Evolutionary conservation across 2,797 vertebrate genomes (phyloP).

Genomic region (Pseudochromis fuscus): DNA sequence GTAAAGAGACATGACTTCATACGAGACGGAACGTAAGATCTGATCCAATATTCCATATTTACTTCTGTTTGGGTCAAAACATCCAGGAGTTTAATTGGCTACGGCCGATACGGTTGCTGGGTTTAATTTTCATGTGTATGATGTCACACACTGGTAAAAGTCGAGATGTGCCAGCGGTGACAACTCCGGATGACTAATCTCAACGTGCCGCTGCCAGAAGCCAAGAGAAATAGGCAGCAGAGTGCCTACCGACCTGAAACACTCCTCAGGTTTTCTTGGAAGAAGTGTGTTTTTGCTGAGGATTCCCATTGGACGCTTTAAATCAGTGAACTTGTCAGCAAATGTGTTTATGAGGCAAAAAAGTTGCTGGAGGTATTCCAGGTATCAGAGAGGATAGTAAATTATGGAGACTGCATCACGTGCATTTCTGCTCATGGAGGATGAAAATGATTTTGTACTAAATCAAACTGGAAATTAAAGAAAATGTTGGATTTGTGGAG

Average conservation of each 20-base stretch:
- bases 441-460: not conserved
- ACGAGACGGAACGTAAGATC: constrained; percentile 30
- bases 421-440: constrained; percentile 4
- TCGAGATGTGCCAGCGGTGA: constrained; percentile 56
- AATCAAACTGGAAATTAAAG: not conserved
- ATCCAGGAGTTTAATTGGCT: constrained; percentile 51
- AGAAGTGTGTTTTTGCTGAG: constrained; percentile 27
- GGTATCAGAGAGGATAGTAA: constrained; percentile 5
- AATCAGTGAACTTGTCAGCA: constrained; percentile 57
- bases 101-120: constrained; percentile 55
- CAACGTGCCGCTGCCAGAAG: constrained; percentile 39
- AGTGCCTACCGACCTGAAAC: constrained; percentile 24
- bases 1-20: constrained; percentile 67
- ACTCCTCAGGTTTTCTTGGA: constrained; percentile 36
- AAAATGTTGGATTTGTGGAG: not conserved
- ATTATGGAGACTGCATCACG: constrained; percentile 2
- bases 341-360: constrained; percentile 56
- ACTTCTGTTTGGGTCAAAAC: constrained; percentile 63
- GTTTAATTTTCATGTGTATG: constrained; percentile 68
- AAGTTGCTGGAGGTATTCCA: constrained; percentile 44
- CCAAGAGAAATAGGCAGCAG: constrained; percentile 57
- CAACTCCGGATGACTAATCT: constrained; percentile 65
- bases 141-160: constrained; percentile 67
- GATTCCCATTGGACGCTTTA: constrained; percentile 50
- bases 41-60: constrained; percentile 67